Evolutionary conservation across 2,797 vertebrate genomes (phyloP).

Genomic region (Chelonia mydas): DNA sequence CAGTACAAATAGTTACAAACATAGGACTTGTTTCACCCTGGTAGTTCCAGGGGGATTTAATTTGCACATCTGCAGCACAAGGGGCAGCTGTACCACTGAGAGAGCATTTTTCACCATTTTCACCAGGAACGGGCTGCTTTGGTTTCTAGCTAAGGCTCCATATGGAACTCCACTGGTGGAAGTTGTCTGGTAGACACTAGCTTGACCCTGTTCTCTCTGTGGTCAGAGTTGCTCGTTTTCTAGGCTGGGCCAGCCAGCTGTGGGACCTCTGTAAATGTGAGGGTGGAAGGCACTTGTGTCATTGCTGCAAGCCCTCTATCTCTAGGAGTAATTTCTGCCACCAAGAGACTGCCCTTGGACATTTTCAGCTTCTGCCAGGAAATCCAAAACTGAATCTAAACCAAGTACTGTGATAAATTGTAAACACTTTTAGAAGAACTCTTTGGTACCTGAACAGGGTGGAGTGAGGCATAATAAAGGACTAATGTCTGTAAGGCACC

Average conservation of each 20-base stretch:
- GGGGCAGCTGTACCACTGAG: not conserved
- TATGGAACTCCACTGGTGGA: not conserved
- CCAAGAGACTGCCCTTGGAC: not conserved
- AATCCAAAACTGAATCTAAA: not conserved
- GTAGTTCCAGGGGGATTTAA: not conserved
- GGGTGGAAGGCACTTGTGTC: not conserved
- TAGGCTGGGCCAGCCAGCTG: not conserved
- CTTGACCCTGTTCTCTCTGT: not conserved
- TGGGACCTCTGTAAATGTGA: not conserved
- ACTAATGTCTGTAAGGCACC: not conserved
- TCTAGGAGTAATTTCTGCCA: not conserved
- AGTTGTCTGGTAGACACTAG: not conserved
- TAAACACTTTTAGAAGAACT: not conserved
- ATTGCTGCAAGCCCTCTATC: not conserved
- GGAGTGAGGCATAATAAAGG: not conserved
- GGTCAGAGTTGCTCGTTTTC: rapidly evolving
- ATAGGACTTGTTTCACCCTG: rapidly evolving
- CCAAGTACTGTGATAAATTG: not conserved
- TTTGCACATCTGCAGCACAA: not conserved
- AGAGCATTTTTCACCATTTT: not conserved
- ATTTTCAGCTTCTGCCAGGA: not conserved
- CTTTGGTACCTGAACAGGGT: not conserved
- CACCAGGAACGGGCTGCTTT: not conserved
- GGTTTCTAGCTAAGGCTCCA: rapidly evolving
- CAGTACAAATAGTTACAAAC: not conserved